phyloP scores from a whole-genome alignment of 2,888 invertebrate genomes.

The Zygothrica quintamaculata region DNA sequence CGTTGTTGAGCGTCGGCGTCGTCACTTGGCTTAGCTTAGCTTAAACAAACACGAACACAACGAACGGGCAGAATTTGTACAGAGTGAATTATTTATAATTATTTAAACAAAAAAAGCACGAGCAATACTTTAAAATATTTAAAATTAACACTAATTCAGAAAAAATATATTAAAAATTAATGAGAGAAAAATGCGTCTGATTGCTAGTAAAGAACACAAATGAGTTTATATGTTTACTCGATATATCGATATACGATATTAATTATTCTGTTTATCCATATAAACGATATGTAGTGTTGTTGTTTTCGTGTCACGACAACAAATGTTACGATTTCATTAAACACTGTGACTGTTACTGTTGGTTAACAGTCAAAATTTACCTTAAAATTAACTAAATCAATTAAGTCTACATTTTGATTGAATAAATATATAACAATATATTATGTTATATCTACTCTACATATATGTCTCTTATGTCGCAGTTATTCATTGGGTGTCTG shows the following conservation, averaged over 20 bases:
- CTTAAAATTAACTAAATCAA: too few relatives aligned
- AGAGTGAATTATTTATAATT: neutral
- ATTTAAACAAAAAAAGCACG: conserved; percentile 15
- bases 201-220: conserved; percentile 42
- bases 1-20: conserved; percentile 61
- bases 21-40: conserved; percentile 33
- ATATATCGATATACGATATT: conserved; percentile 14
- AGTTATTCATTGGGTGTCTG: too few relatives aligned
- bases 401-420: too few relatives aligned
- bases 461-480: too few relatives aligned
- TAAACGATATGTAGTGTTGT: neutral
- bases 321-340: too few relatives aligned
- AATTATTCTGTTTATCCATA: neutral
- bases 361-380: too few relatives aligned
- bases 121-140: conserved; percentile 21
- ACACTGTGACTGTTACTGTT: too few relatives aligned
- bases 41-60: conserved; percentile 24
- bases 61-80: neutral
- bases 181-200: conserved; percentile 46
- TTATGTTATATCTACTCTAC: too few relatives aligned
- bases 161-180: conserved; percentile 33
- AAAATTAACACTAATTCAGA: conserved; percentile 30
- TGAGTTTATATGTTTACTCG: conserved; percentile 17
- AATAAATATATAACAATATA: too few relatives aligned
- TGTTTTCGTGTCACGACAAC: neutral